Evolutionary conservation across 2,888 invertebrate species (phyloP), one percentile per base, ranked within the genome.

Genomic region (Cosmorhoe ocellata): DNA sequence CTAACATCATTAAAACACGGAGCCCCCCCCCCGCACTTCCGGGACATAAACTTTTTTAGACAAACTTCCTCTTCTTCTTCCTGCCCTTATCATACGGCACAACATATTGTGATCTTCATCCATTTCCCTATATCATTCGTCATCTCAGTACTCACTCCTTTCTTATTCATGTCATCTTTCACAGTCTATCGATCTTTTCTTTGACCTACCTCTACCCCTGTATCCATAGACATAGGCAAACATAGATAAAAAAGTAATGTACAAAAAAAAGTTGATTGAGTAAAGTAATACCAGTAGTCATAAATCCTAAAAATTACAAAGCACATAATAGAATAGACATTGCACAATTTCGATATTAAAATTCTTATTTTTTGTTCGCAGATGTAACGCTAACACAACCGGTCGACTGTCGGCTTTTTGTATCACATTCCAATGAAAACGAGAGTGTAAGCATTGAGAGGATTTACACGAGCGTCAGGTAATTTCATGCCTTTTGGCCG

Each of bases 401-500:
- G 57, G 55, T 49, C 64, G 66, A 62, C 51, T 28, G 45, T 50
- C 50, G 39, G 49, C 51, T 51, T 67, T 70, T 73, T 67, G 54
- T 56, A 32, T 49, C 56, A 67, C 73, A 76, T 74, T 72, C 77
- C 77, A 57, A 71, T 55, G 76, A 80, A 79, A 78, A 66, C 64
- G 72, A 80, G 70, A 78, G 76, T 74, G 63, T 56, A 40, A 54
- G 51, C 53, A 66, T 69, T 66, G 64, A 66, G 63, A 69, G 60
- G 56, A 71, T 69, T 68, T 69, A 64, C 69, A 66, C 58, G 61
- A 56, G 55, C 41, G 52, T 58, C 61, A 56, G 56, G 55, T 69
- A 77, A 80, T 79, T 81, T 80, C 72, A 76, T 75, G 79, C 71
- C 61, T 65, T 75, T 77, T 71, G 63, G 60, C 42, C 66, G 64